Base-by-base conservation (phyloP, 2,888 invertebrate species). In the Lasioglossum zephyrum region DNA sequence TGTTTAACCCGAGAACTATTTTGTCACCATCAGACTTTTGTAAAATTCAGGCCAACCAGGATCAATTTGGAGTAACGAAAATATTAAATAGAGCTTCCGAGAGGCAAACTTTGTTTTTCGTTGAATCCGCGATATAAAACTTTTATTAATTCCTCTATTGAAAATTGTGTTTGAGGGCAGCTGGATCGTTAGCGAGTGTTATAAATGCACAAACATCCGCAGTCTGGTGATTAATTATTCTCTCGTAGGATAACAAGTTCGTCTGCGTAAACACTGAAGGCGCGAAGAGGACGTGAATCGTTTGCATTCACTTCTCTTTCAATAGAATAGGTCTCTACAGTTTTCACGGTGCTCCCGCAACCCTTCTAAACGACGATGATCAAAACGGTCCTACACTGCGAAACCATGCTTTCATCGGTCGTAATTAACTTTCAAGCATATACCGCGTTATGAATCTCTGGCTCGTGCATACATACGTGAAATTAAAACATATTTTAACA, bases 221-320 rank as follows among this genome's bases (percentile, higher is more conserved):
- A 44, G 44, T 18, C 18, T 9, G 47, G 4, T 26, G 70, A 81
- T 83, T 81, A 83, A 81, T 83, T 83, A 83, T 83, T 81, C 63
- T 13, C 8, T 60, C 41, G 75, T 44, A 75, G 57, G 70, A 41
- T 60, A 75, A 60, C 70, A 73, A 74, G 69, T 39, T 63, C 72
- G 81, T 76, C 70, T 76, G 72, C 60, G 49, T 57, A 57, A 69
- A 60, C 57, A 80, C 5, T 13, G 57, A 66, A 69, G 16, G 47
- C 70, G 70, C 18, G 39, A 82, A 66, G 73, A 49, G 73, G 41
- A 73, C 49, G 69, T 63, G 73, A 49, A 53, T 53, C 73, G 49
- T 82, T 80, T 63, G 74, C 75, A 83, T 83, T 83, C 57, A 83
- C 76, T 81, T 76, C 57, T 73, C 47, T 49, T 63, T 81, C 70